Evolutionary conservation across 2,888 invertebrate genomes (phyloP).

Genomic region (Oxystoma pomonae): DNA sequence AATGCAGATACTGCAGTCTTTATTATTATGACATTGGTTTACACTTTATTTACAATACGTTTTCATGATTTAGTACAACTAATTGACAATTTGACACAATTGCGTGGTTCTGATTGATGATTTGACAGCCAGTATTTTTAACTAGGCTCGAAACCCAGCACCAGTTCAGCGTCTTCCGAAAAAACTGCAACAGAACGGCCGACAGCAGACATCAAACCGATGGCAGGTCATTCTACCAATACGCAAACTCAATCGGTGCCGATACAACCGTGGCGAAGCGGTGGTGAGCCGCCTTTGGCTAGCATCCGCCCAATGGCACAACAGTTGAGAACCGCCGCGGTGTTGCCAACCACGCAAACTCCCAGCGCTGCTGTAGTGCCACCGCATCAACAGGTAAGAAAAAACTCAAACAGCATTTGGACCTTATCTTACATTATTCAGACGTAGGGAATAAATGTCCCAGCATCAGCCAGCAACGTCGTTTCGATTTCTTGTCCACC

Average conservation of each 20-base stretch:
- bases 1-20: too few relatives aligned
- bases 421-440: too few relatives aligned
- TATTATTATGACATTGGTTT: too few relatives aligned
- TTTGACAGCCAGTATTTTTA: too few relatives aligned
- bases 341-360: slow-evolving; percentile 70
- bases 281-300: slow-evolving; percentile 81
- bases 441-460: too few relatives aligned
- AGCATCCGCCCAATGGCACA: slow-evolving; percentile 89
- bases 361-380: slow-evolving; percentile 55
- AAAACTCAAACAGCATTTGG: too few relatives aligned
- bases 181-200: slow-evolving; percentile 58
- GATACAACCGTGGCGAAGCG: slow-evolving; percentile 62
- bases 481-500: too few relatives aligned
- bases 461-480: too few relatives aligned
- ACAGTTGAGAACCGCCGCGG: slow-evolving; percentile 60
- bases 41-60: too few relatives aligned
- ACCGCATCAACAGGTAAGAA: slow-evolving; percentile 56
- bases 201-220: slow-evolving; percentile 92
- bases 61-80: too few relatives aligned
- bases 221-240: slow-evolving; percentile 65
- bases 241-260: slow-evolving; percentile 53
- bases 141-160: slow-evolving; percentile 65
- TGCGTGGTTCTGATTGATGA: too few relatives aligned
- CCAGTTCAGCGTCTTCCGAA: slow-evolving; percentile 60
- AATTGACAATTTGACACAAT: too few relatives aligned